Base-by-base conservation (phyloP, 1,140 invertebrate genomes). In the Holcopasites calliopsidis region DNA sequence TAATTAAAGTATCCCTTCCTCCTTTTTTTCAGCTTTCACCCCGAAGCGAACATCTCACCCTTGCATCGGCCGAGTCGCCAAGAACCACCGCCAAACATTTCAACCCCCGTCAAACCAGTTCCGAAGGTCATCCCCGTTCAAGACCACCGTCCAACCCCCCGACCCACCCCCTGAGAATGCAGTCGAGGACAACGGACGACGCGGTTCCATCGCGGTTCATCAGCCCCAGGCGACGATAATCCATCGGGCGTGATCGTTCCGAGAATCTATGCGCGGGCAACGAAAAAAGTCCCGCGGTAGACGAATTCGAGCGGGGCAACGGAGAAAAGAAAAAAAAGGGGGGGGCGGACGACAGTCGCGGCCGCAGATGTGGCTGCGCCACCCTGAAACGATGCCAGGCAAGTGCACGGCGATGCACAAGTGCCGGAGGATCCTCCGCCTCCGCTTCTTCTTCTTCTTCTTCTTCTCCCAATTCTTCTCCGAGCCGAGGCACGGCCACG, bases 401-500 rank as follows among this genome's bases (percentile, higher is more conserved):
- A 76, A 69, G 73, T 72, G 73, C 73, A 80, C 16, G 26, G 26
- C 47, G 57, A 79, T 57, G 64, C 52, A 77, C 68, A 73, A 70
- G 55, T 60, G 65, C 44, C 65, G 16, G 54, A 58, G 40, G 21
- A 38, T 52, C 31, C 33, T 54, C 31, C 21, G 40, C 31, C 16
- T 61, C 38, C 18, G 7, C 21, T 60, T 60, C 54, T 57, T 58
- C 54, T n/a, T 42, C 58, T 60, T 61, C 35, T 40, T 60, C 35
- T 16, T 23, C 21, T 21, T 31, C 26, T 40, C 13, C 40, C 26
- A 8, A n/a, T 10, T 16, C 6, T 3, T 23, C 26, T n/a, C 18
- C 58, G 50, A 44, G 61, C 54, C 73, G 55, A 31, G 31, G 64
- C 64, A 23, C 47, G 38, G 89, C 89, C 90, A 91, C 90, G 90